A percentile compares a stretch with the other conserved stretches of the same genome.
Evolutionary conservation across 2,888 invertebrate species (phyloP).

Genomic region (Acanthosepion esculentum): DNA sequence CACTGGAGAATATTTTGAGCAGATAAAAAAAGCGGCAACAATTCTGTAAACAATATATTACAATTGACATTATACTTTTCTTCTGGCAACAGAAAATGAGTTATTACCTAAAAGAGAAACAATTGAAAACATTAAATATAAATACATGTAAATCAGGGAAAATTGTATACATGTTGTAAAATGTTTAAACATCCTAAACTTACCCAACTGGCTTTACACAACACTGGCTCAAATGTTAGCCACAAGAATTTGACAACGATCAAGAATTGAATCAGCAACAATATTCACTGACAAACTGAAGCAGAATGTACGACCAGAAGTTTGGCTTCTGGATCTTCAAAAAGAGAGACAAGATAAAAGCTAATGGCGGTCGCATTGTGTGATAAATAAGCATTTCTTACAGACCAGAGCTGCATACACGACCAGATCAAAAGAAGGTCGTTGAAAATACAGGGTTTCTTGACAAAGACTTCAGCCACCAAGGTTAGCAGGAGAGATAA

Average conservation of each 20-base stretch:
- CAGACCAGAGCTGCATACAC: not conserved
- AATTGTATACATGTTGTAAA: not conserved
- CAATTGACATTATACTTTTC: not conserved
- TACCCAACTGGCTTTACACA: not conserved
- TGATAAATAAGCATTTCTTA: not conserved
- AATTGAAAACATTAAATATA: not conserved
- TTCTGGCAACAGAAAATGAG: not conserved
- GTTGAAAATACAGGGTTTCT: constrained; percentile 13
- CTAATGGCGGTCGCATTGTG: not conserved
- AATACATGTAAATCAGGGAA: not conserved
- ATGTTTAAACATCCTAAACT: not conserved
- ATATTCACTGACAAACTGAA: not conserved
- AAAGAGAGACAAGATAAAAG: not conserved
- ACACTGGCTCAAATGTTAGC: not conserved
- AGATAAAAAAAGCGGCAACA: not conserved
- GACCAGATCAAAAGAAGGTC: not conserved
- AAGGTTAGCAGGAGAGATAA: constrained; percentile 33
- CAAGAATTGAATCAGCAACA: not conserved
- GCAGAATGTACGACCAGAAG: constrained; percentile 17
- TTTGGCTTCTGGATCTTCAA: not conserved
- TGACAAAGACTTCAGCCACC: constrained; percentile 1
- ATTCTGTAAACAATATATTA: not conserved
- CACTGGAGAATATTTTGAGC: not conserved
- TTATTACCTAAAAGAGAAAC: not conserved
- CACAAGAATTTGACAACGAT: not conserved